A percentile compares a stretch with the other conserved stretches of the same genome.
phyloP scores from a whole-genome alignment of 2,113 vertebrate genomes.

The Lichenostomus cassidix region DNA sequence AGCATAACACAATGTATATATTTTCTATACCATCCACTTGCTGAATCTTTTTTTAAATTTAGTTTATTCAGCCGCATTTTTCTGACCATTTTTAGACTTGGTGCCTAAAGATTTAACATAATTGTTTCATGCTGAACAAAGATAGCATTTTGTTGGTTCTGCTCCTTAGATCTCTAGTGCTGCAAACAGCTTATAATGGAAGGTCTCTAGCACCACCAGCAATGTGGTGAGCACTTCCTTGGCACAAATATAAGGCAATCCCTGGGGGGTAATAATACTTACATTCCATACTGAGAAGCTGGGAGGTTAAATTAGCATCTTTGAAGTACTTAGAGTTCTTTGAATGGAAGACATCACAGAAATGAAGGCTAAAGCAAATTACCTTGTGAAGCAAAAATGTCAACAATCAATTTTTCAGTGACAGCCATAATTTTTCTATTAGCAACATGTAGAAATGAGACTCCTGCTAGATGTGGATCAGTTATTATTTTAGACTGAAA shows the following conservation, averaged over 20 bases:
- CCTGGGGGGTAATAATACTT: not conserved
- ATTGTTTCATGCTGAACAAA: not conserved
- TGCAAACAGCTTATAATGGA: not conserved
- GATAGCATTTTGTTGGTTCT: not conserved
- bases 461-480: not conserved
- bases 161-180: not conserved
- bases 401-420: not conserved
- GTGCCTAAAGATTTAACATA: not conserved
- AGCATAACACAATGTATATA: not conserved
- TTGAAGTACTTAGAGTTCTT: not conserved
- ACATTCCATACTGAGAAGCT: not conserved
- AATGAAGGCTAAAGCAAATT: not conserved
- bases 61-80: not conserved
- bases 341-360: not conserved
- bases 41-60: not conserved
- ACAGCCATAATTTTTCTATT: not conserved
- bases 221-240: not conserved
- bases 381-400: not conserved
- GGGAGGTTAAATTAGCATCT: not conserved
- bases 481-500: not conserved
- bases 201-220: not conserved
- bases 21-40: not conserved
- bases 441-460: not conserved
- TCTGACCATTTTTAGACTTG: not conserved
- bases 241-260: not conserved